These are phyloP conservation scores for Lordiphosa fenestrarum DNA, from an alignment of 2,888 invertebrate genomes.

Conservation along the genomic window DNA sequence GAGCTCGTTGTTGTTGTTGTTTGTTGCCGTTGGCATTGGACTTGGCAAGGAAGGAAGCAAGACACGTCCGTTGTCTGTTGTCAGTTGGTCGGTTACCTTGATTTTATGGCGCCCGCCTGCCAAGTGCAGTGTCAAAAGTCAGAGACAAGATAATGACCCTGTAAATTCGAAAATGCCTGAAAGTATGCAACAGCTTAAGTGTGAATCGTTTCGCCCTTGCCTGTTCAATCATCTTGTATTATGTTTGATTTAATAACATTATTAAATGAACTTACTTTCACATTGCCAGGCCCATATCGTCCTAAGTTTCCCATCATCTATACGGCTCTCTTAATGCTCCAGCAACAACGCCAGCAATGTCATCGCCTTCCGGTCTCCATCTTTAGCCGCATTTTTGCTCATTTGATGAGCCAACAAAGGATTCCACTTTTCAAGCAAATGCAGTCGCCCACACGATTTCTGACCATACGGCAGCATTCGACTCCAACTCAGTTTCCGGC, in stretches of 20 bases:
- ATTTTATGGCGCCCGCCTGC: slow-evolving; percentile 32
- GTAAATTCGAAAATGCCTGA: slow-evolving; percentile 18
- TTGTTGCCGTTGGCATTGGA: slow-evolving; percentile 63
- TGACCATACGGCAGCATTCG: neutral
- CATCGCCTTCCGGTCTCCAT: slow-evolving; percentile 26
- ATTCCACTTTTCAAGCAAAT: neutral
- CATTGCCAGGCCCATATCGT: neutral
- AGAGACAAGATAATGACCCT: slow-evolving; percentile 36
- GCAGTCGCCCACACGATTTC: slow-evolving; percentile 3
- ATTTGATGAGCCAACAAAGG: slow-evolving; percentile 24
- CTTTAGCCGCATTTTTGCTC: slow-evolving; percentile 35
- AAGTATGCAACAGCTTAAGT: slow-evolving; percentile 26
- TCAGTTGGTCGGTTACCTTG: slow-evolving; percentile 34
- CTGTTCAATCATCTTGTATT: neutral
- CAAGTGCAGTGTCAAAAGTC: slow-evolving; percentile 63
- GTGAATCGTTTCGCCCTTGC: neutral
- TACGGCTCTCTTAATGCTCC: slow-evolving; percentile 41
- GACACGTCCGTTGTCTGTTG: slow-evolving; percentile 17
- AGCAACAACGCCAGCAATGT: slow-evolving; percentile 34
- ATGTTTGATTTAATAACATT: neutral
- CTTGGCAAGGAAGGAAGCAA: slow-evolving; percentile 1
- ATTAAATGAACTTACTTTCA: neutral
- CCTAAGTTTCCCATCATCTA: slow-evolving; percentile 29
- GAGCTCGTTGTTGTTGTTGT: slow-evolving; percentile 28
- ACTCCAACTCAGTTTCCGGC: neutral